Base-by-base conservation (phyloP, 2,888 invertebrate species). In the Caenorhabditis sulstoni region DNA sequence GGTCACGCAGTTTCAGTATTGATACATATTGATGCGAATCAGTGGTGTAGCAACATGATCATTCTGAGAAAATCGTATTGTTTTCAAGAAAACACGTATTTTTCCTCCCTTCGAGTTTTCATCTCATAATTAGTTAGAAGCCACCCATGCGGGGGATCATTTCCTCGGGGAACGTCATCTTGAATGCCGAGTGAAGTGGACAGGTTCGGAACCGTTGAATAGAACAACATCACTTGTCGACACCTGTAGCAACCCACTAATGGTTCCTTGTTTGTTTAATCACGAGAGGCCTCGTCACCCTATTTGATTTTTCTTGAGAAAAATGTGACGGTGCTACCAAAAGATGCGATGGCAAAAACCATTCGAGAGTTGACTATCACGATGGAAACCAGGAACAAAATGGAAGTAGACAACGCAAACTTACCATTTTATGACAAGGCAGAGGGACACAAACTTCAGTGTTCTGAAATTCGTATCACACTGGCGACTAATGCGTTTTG, bases 61-160 rank as follows among this genome's bases (percentile, higher is more conserved):
- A 52, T 70, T 70, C 68, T 44, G 5, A 70, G 68, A 61, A 70
- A 22, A 3, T 29, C 29, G 41, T 50, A 52, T 68, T 52, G 44
- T 52, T 64, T 67, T 57, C 5, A 39, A 47, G 39, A 50, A 68
- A 59, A 50, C n/a, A 29, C 14, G 37, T 53, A 41, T 41, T 45
- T 57, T 49, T n/a, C 35, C 22, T 47, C 53, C 44, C 35, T 50
- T 23, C 50, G 39, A 23, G 23, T 22, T 50, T 52, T 70, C n/a
- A 20, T 45, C 16, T 50, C 14, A 44, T 70, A 61, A 70, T 61
- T 61, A 52, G 59, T n/a, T 8, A 41, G 49, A 58, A 50, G 49
- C 67, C 20, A 20, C 1, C 22, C 1, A 9, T 4, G 29, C 52
- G 14, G 18, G 41, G 11, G 14, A 41, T 14, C 11, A 41, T 29